Base-by-base conservation (phyloP, 1,140 invertebrate species). In the Brachionus manjavacas region DNA sequence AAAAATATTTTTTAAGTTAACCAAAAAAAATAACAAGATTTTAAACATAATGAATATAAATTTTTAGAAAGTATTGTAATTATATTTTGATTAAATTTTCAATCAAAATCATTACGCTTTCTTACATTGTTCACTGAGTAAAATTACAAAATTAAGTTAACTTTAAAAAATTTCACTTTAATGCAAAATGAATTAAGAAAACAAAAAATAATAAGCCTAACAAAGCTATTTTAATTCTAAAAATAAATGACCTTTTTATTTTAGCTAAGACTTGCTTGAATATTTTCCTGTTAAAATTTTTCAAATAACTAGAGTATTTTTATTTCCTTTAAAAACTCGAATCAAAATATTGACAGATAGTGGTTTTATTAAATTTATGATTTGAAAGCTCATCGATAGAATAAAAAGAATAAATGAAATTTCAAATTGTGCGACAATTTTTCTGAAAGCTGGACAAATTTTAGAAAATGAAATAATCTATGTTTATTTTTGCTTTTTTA, bases 71-170 rank as follows among this genome's bases (percentile, higher is more conserved):
- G 16, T 60, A 60, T 60, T 60, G 20, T 60, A 20, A 60, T 60
- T 23, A 8, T 60, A 60, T 60, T 60, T 3, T 60, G 9, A 60
- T 60, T 23, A 8, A 60, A 60, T 60, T 55, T 60, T 60, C 8
- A 23, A 23, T 60, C n/a, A 60, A 60, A 35, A 25, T 60, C 20
- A 60, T 60, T 60, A 60, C 52, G 52, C 20, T 60, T 60, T 23
- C 52, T 60, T 60, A 60, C 52, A 60, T 25, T 60, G 20, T 60
- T 60, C n/a, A 20, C 2, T 20, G 52, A 2, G 8, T 23, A 60
- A 60, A n/a, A 60, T 60, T 60, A 60, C 52, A 60, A 60, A 60
- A 60, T 60, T 20, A 60, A 60, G 52, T 60, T 60, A 60, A 60
- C 52, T 60, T 60, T 8, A 60, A 60, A 60, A 60, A 25, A 25